Percentiles rank a stretch among this genome's conserved stretches.
These are phyloP conservation scores for Tuberolachnus salignus DNA, from an alignment of 2,888 invertebrate species.

Conservation along the genomic window DNA sequence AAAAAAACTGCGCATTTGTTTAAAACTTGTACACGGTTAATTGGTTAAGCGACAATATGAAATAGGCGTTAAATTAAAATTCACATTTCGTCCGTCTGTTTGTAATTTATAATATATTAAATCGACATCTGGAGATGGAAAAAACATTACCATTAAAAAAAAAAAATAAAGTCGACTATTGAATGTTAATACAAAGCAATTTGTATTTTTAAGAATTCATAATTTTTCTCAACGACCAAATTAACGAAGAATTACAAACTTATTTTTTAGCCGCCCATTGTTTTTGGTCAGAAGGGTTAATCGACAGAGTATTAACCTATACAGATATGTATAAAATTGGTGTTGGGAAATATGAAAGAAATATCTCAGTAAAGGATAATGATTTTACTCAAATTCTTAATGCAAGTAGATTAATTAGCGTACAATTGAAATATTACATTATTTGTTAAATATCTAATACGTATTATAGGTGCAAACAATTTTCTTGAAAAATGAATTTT, in stretches of 20 bases:
- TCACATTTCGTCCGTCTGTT: no score
- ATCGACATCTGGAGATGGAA: no score
- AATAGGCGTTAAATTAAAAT: no score
- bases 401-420: slow-evolving; percentile 16
- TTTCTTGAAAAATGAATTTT: neutral
- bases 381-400: slow-evolving; percentile 28
- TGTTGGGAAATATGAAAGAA: slow-evolving; percentile 39
- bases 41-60: no score
- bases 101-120: no score
- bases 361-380: slow-evolving; percentile 22
- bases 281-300: slow-evolving; percentile 18
- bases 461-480: slow-evolving; percentile 2
- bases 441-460: neutral
- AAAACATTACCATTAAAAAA: no score
- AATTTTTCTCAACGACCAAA: neutral
- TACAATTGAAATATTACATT: neutral
- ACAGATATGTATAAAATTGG: slow-evolving; percentile 30
- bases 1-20: slow-evolving; percentile 3
- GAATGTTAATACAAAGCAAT: no score
- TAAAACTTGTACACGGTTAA: neutral
- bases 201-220: neutral
- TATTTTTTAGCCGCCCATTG: slow-evolving; percentile 55
- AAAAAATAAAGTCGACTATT: no score
- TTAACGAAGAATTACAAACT: slow-evolving; percentile 1
- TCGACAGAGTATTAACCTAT: neutral